Percentiles rank a stretch among this genome's conserved stretches.
These are phyloP conservation scores for Drosophila subsilvestris DNA, from an alignment of 2,888 invertebrate genomes.

Conservation along the genomic window DNA sequence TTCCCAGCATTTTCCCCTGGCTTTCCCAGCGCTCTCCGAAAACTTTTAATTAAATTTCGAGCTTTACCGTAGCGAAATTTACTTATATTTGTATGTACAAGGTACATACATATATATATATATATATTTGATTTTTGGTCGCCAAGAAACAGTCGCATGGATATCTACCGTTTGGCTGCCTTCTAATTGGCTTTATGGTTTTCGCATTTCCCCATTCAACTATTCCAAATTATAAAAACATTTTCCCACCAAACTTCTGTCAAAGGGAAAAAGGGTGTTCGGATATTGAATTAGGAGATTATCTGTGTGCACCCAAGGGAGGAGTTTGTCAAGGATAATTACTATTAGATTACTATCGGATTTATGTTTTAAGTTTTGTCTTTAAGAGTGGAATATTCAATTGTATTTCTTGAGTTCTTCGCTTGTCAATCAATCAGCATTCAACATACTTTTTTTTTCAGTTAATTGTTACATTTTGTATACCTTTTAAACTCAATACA, in stretches of 20 bases:
- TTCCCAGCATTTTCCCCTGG: not conserved
- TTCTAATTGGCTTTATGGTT: slow-evolving; percentile 50
- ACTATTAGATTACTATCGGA: not conserved
- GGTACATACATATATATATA: too few relatives aligned
- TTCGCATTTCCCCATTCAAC: slow-evolving; percentile 37
- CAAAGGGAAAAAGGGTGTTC: slow-evolving; percentile 22
- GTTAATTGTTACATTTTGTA: slow-evolving; percentile 1
- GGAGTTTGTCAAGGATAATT: slow-evolving; percentile 15
- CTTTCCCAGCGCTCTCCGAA: slow-evolving; percentile 18
- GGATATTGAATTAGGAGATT: slow-evolving; percentile 44
- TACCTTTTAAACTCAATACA: not conserved
- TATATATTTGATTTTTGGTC: slow-evolving; percentile 70
- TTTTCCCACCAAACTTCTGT: slow-evolving; percentile 38
- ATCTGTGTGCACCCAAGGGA: slow-evolving; percentile 18
- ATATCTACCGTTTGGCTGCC: slow-evolving; percentile 54
- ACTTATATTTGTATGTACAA: slow-evolving; percentile 41
- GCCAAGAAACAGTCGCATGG: slow-evolving; percentile 69
- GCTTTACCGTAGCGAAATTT: slow-evolving; percentile 61
- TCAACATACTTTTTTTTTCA: not conserved
- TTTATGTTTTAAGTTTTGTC: slow-evolving; percentile 7
- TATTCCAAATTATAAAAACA: slow-evolving; percentile 47
- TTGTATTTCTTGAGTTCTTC: not conserved
- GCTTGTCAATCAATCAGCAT: not conserved
- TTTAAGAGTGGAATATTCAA: not conserved
- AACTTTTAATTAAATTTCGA: slow-evolving; percentile 73